phyloP scores from a whole-genome alignment of 1,140 invertebrate species.

The Lamellibrachia luymesi region DNA sequence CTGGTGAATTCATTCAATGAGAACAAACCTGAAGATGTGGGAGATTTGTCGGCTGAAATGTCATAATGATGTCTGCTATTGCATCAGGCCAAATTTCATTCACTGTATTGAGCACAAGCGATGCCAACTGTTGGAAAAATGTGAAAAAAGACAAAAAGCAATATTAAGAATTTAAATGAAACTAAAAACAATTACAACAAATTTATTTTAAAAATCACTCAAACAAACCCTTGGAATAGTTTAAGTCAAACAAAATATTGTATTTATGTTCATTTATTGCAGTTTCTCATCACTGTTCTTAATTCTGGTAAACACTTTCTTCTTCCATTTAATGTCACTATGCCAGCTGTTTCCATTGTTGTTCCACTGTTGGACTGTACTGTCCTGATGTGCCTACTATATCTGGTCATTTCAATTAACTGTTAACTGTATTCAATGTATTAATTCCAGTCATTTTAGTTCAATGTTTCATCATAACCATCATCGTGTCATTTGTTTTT shows the following conservation, averaged over 20 bases:
- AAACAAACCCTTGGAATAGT: not conserved
- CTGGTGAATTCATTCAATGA: not conserved
- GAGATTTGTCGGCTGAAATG: conserved; percentile 65
- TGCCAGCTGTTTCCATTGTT: not conserved
- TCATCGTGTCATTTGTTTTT: too few species aligned
- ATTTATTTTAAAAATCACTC: not conserved
- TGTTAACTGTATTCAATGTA: too few species aligned
- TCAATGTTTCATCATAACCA: too few species aligned
- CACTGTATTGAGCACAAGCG: conserved; percentile 68
- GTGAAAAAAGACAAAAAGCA: not conserved
- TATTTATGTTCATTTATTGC: not conserved
- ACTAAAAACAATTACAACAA: not conserved
- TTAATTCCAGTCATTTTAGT: too few species aligned
- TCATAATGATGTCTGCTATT: conserved; percentile 65
- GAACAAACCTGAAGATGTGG: conserved; percentile 30
- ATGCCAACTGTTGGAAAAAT: conserved; percentile 60
- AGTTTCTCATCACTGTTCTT: not conserved
- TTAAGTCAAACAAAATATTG: not conserved
- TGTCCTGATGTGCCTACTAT: too few species aligned
- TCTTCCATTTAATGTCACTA: not conserved
- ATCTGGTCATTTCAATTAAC: too few species aligned
- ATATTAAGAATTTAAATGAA: not conserved
- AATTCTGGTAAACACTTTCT: not conserved
- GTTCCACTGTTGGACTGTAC: too few species aligned
- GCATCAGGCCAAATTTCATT: conserved; percentile 67